Conservation (phyloP, 2,113 vertebrate species). For the Prochilodus magdalenae region DNA sequence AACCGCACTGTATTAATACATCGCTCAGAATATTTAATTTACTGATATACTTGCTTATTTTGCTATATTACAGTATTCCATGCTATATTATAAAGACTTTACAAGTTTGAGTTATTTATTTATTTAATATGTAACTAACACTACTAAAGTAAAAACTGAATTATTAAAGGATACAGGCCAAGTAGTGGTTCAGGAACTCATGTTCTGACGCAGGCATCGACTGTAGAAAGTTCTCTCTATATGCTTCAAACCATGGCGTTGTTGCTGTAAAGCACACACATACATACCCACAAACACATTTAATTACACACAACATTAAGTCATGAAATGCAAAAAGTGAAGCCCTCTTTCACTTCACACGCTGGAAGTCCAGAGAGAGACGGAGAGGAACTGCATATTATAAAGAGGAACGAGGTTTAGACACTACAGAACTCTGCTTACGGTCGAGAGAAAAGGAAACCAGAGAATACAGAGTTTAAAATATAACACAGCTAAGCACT, state of each 20-base stretch:
- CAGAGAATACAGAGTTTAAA: neutral
- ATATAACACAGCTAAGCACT: neutral
- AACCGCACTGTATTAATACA: too few species aligned
- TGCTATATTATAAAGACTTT: too few species aligned
- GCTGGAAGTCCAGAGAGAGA: constrained; percentile 29
- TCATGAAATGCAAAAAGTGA: neutral
- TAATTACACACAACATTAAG: neutral
- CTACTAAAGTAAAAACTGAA: too few species aligned
- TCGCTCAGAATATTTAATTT: too few species aligned
- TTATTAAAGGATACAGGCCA: constrained; percentile 99
- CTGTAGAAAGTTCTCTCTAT: constrained; percentile 95
- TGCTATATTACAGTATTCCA: too few species aligned
- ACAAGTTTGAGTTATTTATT: too few species aligned
- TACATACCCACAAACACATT: constrained; percentile 37
- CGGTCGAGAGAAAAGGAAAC: constrained; percentile 7
- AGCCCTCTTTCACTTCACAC: neutral
- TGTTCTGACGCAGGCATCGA: constrained; percentile 95
- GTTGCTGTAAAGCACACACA: constrained; percentile 84
- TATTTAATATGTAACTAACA: too few species aligned
- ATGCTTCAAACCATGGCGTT: constrained; percentile 97
- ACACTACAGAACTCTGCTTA: neutral
- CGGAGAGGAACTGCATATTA: neutral
- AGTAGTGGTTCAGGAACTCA: constrained; percentile 96
- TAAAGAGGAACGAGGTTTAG: constrained; percentile 7
- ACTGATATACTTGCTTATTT: too few species aligned